Percentiles rank a stretch among this genome's conserved stretches.
phyloP scores from a whole-genome alignment of 2,888 invertebrate genomes.

The Aethes cnicana region DNA sequence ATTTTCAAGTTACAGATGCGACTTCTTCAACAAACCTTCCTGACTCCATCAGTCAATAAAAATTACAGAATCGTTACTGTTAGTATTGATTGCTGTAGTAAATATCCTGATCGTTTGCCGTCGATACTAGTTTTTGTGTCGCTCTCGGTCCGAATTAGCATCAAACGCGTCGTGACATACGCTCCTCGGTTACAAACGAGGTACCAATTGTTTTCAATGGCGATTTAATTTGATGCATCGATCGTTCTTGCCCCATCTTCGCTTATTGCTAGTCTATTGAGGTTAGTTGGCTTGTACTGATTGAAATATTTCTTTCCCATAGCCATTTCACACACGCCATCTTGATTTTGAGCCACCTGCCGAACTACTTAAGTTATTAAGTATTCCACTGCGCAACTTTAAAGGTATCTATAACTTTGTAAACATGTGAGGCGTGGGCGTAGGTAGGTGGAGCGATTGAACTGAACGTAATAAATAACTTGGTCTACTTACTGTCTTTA shows the following conservation, averaged over 20 bases:
- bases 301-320: slow-evolving; percentile 13
- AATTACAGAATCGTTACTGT: slow-evolving; percentile 33
- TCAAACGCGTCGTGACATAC: slow-evolving; percentile 36
- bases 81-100: slow-evolving; percentile 35
- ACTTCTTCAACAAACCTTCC: no score
- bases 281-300: slow-evolving; percentile 29
- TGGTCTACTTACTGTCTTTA: no score
- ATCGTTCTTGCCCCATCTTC: slow-evolving; percentile 44
- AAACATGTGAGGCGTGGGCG: no score
- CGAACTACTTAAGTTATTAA: no score
- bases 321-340: background rate
- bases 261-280: slow-evolving; percentile 30
- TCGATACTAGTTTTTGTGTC: slow-evolving; percentile 37
- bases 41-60: no score
- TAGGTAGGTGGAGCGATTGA: no score
- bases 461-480: no score
- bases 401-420: no score
- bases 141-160: slow-evolving; percentile 34
- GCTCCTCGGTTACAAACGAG: slow-evolving; percentile 40
- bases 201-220: slow-evolving; percentile 65
- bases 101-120: slow-evolving; percentile 24
- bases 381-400: no score
- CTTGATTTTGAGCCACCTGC: slow-evolving; percentile 9
- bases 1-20: no score
- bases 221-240: slow-evolving; percentile 61